Conservation (phyloP, 2,797 vertebrate species). For the Sardinella longiceps region DNA sequence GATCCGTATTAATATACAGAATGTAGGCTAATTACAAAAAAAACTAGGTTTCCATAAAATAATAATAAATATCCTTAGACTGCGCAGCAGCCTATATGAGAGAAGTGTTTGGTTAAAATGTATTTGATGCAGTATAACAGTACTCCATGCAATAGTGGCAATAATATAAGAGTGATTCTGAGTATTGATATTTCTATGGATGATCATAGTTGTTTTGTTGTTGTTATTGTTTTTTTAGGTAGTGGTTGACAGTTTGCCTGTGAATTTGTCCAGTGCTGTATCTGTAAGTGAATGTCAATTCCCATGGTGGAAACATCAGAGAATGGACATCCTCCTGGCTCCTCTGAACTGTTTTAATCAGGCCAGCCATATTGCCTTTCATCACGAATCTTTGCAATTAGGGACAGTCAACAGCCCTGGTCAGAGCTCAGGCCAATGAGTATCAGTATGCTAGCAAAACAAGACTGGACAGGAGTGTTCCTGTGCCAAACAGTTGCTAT, state of each 20-base stretch:
- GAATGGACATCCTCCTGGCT: constrained; percentile 71
- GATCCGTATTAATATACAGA: constrained; percentile 18
- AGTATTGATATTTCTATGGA: not conserved
- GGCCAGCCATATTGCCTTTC: constrained; percentile 78
- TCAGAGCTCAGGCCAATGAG: constrained; percentile 53
- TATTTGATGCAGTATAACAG: not conserved
- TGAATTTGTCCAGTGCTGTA: not conserved
- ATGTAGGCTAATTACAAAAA: constrained; percentile 21
- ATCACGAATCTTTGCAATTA: constrained; percentile 71
- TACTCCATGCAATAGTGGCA: not conserved
- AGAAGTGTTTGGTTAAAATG: not conserved
- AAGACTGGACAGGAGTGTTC: not conserved
- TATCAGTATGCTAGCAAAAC: constrained; percentile 67
- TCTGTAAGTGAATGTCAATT: constrained; percentile 69
- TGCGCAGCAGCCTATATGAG: not conserved
- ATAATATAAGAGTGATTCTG: not conserved
- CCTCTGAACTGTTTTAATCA: constrained; percentile 75
- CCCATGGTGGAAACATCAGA: constrained; percentile 73
- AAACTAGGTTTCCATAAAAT: not conserved
- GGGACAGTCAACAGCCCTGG: constrained; percentile 71
- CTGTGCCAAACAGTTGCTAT: constrained; percentile 17
- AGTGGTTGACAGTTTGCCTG: not conserved
- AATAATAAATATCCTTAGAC: not conserved
- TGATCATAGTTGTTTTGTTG: not conserved
- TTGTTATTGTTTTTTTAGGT: not conserved